A percentile compares a stretch with the other conserved stretches of the same genome.
These are phyloP conservation scores for Sesia bembeciformis DNA, from an alignment of 2,888 invertebrate species.

Conservation along the genomic window DNA sequence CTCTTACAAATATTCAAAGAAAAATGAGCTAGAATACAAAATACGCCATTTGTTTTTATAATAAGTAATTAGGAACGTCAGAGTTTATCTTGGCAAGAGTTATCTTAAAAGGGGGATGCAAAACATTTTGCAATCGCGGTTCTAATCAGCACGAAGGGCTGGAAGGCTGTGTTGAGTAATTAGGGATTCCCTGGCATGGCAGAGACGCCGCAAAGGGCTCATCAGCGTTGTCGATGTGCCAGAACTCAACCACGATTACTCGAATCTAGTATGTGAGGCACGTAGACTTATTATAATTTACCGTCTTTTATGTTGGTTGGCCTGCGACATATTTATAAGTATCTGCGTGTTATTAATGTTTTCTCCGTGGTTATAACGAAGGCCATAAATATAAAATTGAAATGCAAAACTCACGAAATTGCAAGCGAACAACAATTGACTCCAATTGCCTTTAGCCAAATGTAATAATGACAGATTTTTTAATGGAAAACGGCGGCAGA, in stretches of 20 bases:
- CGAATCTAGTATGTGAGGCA: not conserved
- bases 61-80: not conserved
- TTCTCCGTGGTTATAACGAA: no score
- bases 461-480: no score
- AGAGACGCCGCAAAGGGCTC: slow-evolving; percentile 31
- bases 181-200: slow-evolving; percentile 28
- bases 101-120: not conserved
- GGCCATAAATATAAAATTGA: no score
- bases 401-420: no score
- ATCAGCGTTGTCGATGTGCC: slow-evolving; percentile 26
- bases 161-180: slow-evolving; percentile 22
- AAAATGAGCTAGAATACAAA: no score
- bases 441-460: no score
- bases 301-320: not conserved
- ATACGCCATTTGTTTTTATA: not conserved
- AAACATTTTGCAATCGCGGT: slow-evolving; percentile 18
- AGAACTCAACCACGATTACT: not conserved
- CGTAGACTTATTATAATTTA: not conserved
- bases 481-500: no score
- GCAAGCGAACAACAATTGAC: no score
- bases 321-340: no score
- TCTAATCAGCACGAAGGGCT: slow-evolving; percentile 33
- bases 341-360: no score
- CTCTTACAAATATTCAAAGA: no score
- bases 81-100: not conserved